phyloP scores from a whole-genome alignment of 2,888 invertebrate genomes.

The Homarus gammarus region DNA sequence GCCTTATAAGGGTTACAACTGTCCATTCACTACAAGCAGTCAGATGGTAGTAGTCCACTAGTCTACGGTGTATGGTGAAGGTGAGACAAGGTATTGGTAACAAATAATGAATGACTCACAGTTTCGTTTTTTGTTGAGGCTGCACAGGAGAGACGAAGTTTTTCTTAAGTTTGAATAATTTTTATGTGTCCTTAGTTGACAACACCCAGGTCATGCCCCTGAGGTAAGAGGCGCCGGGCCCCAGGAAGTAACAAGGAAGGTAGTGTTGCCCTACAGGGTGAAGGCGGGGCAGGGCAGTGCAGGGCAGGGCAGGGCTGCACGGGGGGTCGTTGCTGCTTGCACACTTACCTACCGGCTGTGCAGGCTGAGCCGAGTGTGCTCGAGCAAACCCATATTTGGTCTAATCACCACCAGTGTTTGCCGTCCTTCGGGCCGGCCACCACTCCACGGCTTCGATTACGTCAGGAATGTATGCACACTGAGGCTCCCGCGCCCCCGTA shows the following conservation, averaged over 20 bases:
- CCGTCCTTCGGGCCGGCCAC: conserved; percentile 48
- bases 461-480: conserved; percentile 54
- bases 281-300: neutral
- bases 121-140: too few relatives aligned
- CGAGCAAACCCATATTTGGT: conserved; percentile 45
- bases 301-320: neutral
- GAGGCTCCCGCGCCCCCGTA: conserved; percentile 38
- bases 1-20: too few relatives aligned
- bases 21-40: too few relatives aligned
- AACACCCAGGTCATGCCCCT: neutral
- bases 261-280: neutral
- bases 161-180: too few relatives aligned
- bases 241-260: neutral
- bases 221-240: neutral
- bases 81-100: too few relatives aligned
- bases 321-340: conserved; percentile 31
- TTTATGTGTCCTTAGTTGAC: too few relatives aligned
- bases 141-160: too few relatives aligned
- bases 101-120: too few relatives aligned
- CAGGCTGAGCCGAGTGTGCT: conserved; percentile 48
- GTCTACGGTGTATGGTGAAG: too few relatives aligned
- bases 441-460: conserved; percentile 61
- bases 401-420: conserved; percentile 55
- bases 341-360: conserved; percentile 48
- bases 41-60: too few relatives aligned